Base-by-base conservation (phyloP, 2,113 vertebrate species). In the Scatophagus argus region DNA sequence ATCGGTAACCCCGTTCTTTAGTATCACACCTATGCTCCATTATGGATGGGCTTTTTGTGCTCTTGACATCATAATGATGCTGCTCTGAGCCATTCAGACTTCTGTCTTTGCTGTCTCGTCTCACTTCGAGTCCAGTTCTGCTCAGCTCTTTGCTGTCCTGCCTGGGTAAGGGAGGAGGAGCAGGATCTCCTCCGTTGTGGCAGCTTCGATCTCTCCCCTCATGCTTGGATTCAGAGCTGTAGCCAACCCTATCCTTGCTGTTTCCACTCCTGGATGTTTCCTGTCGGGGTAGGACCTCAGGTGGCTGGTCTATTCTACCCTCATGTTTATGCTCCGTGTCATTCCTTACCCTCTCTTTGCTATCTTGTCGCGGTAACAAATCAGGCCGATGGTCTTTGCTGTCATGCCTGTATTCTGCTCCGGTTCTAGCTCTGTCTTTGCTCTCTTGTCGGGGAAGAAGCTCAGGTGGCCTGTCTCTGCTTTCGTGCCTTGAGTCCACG, bases 1-100 rank as follows among this genome's bases (percentile, higher is more conserved):
- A 94, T 91, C 95, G 95, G 91, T 96, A 92, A 70, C 94, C 96
- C 29, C 84, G 80, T 7, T 90, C 93, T 58, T 94, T 92, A 17
- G 77, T 88, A 11, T 94, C 92, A 41, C 79, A 67, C 70, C 78
- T 90, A 25, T 82, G 82, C 46, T 91, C 87, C 59, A 82, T 44
- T 13, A 81, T 56, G 5, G 87, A 81, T 2, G 89, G 86, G 65
- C 87, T 92, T 72, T 89, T 93, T 54, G 74, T 83, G 74, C 59
- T 82, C 60, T 92, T 92, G 21, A 63, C 44, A 34, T 91, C 89
- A 16, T 88, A 86, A 36, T 87, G 85, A 60, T 89, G 81, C 34
- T 88, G 86, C 63, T 94, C 93, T 1, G 77, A 82, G 66, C 89
- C 91, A 32, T 92, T 93, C 61, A 79, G 69, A 68, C 78, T 90